These are phyloP conservation scores for Capromys pilorides DNA, from an alignment of 2,797 vertebrate genomes.

Conservation along the genomic window DNA sequence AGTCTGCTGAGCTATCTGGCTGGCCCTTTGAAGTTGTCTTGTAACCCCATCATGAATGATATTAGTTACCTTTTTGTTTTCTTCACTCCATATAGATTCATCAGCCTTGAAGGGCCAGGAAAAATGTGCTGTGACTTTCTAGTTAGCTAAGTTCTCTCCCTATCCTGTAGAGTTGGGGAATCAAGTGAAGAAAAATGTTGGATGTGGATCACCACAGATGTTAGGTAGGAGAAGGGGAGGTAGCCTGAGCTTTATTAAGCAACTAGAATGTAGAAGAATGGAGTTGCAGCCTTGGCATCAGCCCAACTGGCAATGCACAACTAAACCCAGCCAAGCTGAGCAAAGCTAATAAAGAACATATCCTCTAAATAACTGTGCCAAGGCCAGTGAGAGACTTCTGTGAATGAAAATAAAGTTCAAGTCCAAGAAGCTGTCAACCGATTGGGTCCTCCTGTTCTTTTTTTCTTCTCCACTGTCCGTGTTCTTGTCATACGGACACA, in stretches of 20 bases:
- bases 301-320: slow-evolving; percentile 81
- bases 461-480: slow-evolving; percentile 66
- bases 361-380: slow-evolving; percentile 49
- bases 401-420: slow-evolving; percentile 65
- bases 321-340: slow-evolving; percentile 53
- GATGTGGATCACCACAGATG: slow-evolving; percentile 46
- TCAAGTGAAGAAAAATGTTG: neutral
- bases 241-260: slow-evolving; percentile 72
- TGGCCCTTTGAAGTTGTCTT: slow-evolving; percentile 16
- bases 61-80: slow-evolving; percentile 45
- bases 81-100: slow-evolving; percentile 5
- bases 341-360: slow-evolving; percentile 69
- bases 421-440: neutral
- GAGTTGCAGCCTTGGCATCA: slow-evolving; percentile 80
- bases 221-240: slow-evolving; percentile 74
- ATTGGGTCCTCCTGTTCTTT: slow-evolving; percentile 29
- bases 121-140: slow-evolving; percentile 34
- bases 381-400: slow-evolving; percentile 8
- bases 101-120: neutral
- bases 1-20: too few relatives aligned
- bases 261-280: slow-evolving; percentile 74
- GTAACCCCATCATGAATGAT: neutral
- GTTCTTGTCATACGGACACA: slow-evolving; percentile 36
- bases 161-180: neutral
- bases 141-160: slow-evolving; percentile 31